phyloP scores from a whole-genome alignment of 2,888 invertebrate species.

The Eledone cirrhosa region DNA sequence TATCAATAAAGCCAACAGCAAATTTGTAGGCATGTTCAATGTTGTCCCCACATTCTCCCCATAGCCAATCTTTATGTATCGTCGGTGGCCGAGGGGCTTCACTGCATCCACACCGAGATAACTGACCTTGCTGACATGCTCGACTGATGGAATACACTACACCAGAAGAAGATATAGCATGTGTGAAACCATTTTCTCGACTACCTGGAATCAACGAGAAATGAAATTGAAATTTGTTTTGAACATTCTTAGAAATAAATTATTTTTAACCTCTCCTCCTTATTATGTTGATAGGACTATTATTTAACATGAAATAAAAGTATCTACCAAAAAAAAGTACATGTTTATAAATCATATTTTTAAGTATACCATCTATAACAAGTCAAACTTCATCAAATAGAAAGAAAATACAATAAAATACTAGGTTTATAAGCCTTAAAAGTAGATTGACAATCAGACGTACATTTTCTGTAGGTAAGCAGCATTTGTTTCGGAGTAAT shows the following conservation, averaged over 20 bases:
- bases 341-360: too few species aligned
- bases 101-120: conserved; percentile 90
- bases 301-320: neutral
- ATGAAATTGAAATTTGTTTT: neutral
- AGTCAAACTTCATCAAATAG: too few species aligned
- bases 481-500: too few species aligned
- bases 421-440: too few species aligned
- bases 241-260: neutral
- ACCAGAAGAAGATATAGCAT: conserved; percentile 72
- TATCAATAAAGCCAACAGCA: conserved; percentile 92
- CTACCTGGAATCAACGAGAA: conserved; percentile 65
- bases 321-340: too few species aligned
- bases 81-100: conserved; percentile 82
- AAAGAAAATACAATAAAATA: too few species aligned
- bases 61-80: conserved; percentile 90
- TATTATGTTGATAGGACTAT: neutral
- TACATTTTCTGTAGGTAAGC: too few species aligned
- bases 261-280: neutral
- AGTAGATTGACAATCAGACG: too few species aligned
- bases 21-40: conserved; percentile 87
- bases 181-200: conserved; percentile 72
- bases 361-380: too few species aligned
- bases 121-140: conserved; percentile 88
- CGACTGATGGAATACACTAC: conserved; percentile 89
- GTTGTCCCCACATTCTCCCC: conserved; percentile 99